Conservation (phyloP, 2,797 vertebrate genomes). For the Oryzias sinensis region DNA sequence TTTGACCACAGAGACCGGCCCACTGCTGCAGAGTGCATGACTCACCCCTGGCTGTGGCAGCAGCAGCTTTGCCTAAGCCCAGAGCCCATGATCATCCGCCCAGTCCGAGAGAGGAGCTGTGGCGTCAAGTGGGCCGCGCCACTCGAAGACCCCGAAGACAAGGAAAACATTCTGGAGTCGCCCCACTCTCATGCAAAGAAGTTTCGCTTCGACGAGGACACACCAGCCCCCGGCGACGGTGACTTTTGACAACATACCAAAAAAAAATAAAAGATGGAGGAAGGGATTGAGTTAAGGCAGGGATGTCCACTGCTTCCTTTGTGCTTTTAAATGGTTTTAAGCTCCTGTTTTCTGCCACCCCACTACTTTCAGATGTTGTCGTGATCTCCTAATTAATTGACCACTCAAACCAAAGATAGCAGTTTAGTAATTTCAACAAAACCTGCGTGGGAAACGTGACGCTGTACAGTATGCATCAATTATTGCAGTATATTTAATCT, state of each 20-base stretch:
- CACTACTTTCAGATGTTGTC: slow-evolving; percentile 24
- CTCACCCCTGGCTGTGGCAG: slow-evolving; percentile 91
- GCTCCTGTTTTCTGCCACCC: slow-evolving; percentile 18
- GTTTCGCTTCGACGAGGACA: slow-evolving; percentile 83
- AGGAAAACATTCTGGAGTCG: slow-evolving; percentile 90
- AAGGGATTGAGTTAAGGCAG: slow-evolving; percentile 3
- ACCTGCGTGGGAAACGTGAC: slow-evolving; percentile 14
- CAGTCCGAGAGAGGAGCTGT: slow-evolving; percentile 71
- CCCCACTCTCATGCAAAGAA: slow-evolving; percentile 81
- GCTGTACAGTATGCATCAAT: slow-evolving; percentile 25
- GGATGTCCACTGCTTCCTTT: slow-evolving; percentile 1
- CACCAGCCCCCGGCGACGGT: slow-evolving; percentile 43
- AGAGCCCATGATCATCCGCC: slow-evolving; percentile 58
- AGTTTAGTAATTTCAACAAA: slow-evolving; percentile 31
- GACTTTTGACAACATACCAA: slow-evolving; percentile 47
- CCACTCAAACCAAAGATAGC: slow-evolving; percentile 73
- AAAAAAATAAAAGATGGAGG: not conserved
- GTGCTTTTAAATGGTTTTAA: slow-evolving; percentile 60
- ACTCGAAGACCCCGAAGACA: slow-evolving; percentile 84
- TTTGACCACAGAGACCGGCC: slow-evolving; percentile 82
- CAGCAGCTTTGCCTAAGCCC: slow-evolving; percentile 69
- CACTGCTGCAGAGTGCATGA: slow-evolving; percentile 87
- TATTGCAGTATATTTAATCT: slow-evolving; percentile 49
- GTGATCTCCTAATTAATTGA: slow-evolving; percentile 18
- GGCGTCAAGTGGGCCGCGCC: slow-evolving; percentile 77